A percentile compares a stretch with the other conserved stretches of the same genome.
Conservation (phyloP, 2,113 vertebrate species). For the Anguilla japonica region DNA sequence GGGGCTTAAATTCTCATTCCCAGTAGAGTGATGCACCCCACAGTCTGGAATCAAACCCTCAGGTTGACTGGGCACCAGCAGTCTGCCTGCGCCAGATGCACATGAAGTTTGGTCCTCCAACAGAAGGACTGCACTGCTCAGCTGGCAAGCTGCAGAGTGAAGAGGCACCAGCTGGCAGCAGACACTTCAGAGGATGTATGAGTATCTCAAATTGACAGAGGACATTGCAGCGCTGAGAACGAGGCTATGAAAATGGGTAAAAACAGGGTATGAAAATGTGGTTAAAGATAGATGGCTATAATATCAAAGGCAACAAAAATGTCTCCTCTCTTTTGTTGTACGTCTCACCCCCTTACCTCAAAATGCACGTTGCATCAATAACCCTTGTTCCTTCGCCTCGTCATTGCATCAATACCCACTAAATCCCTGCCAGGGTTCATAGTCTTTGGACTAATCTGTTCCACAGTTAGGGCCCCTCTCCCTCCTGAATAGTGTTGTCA, state of each 20-base stretch:
- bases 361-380: not conserved
- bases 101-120: not conserved
- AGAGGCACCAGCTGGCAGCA: not conserved
- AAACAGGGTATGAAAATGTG: not conserved
- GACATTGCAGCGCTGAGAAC: not conserved
- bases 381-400: not conserved
- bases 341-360: not conserved
- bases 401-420: constrained; percentile 11
- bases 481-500: constrained; percentile 64
- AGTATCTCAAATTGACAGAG: not conserved
- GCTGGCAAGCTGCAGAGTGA: not conserved
- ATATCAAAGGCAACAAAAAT: constrained; percentile 6
- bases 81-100: not conserved
- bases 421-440: constrained; percentile 30
- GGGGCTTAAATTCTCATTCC: not conserved
- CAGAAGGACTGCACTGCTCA: not conserved
- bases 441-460: constrained; percentile 56
- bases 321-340: not conserved
- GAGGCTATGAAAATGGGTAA: not conserved
- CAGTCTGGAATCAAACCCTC: not conserved
- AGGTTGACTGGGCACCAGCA: not conserved
- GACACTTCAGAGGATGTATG: not conserved
- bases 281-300: not conserved
- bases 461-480: constrained; percentile 61
- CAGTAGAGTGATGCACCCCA: not conserved